Evolutionary conservation across 2,888 invertebrate genomes (phyloP), one percentile per base, ranked within the genome.

Genomic region (Fragum fragum): DNA sequence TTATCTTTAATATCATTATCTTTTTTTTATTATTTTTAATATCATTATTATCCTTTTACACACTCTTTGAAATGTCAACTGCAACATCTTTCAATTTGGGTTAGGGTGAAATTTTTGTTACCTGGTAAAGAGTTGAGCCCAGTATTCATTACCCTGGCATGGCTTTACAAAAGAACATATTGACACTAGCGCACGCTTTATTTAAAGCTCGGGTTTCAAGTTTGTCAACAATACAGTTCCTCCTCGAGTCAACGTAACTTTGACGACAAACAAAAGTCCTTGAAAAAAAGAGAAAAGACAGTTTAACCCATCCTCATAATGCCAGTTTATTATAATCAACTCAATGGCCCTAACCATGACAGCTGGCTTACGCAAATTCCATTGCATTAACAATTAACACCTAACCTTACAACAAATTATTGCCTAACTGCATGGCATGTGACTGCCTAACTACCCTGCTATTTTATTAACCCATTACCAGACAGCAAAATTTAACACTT

Each of bases 211-310:
- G 47, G 14, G 47, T 47, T 47, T 47, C 47, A 47, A 47, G 47
- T 47, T 14, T 47, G 47, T 47, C 47, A 47, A 47, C 47, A 47
- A 47, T 47, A 47, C 47, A 47, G 14, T 47, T 47, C 47, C 47
- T 14, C 14, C 47, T 47, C 14, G 5, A 9, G 47, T 47, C 47
- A 47, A 14, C n/a, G 47, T n/a, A n/a, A 47, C 47, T 47, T 47
- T n/a, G 47, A 47, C 47, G 47, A 47, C 47, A 47, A 47, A 47
- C 47, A 47, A 47, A 39, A 47, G 47, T 47, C 47, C 14, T 47
- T 47, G 47, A 47, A n/a, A 47, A 14, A 47, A 47, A 47, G 47
- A 47, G 47, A 47, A 18, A 47, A 16, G 7, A 2, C 7, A 6
- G 3, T 36, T 36, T 36, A 36, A n/a, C 47, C 47, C 47, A 47